Evolutionary conservation across 2,113 vertebrate genomes (phyloP).

Genomic region (Eublepharis macularius): DNA sequence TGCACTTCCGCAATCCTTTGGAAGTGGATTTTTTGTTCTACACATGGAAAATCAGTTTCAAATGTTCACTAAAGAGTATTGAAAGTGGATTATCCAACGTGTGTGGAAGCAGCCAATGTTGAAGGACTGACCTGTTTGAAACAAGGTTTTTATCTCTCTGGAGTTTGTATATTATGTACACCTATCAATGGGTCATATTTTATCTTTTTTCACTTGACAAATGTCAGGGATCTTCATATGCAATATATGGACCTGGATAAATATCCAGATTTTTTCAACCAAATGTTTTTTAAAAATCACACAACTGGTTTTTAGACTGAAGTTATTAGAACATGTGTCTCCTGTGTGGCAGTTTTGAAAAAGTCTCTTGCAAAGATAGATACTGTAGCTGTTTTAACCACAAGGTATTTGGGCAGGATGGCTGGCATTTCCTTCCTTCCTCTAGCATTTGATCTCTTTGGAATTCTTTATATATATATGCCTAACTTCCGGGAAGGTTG

Average conservation of each 20-base stretch:
- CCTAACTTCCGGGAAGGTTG: neutral
- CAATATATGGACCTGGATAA: constrained; percentile 19
- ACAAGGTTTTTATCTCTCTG: neutral
- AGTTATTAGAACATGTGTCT: neutral
- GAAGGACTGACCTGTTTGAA: neutral
- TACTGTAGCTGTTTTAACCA: constrained; percentile 1
- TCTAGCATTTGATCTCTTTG: neutral
- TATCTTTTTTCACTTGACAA: neutral
- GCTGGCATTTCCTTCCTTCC: neutral
- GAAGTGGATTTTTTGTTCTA: too few species aligned
- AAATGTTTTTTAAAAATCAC: neutral
- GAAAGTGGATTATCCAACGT: too few species aligned
- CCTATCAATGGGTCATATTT: neutral
- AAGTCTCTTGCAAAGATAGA: neutral
- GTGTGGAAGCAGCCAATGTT: too few species aligned
- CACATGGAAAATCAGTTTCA: too few species aligned
- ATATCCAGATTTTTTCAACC: constrained; percentile 11
- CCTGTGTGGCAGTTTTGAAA: neutral
- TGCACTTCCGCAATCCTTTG: too few species aligned
- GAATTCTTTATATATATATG: neutral
- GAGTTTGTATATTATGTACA: neutral
- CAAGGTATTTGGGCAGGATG: neutral
- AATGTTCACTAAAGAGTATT: too few species aligned
- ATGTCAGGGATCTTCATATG: constrained; percentile 20
- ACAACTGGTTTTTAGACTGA: neutral